Base-by-base conservation (phyloP, 2,888 invertebrate genomes). In the Drosophila helvetica region DNA sequence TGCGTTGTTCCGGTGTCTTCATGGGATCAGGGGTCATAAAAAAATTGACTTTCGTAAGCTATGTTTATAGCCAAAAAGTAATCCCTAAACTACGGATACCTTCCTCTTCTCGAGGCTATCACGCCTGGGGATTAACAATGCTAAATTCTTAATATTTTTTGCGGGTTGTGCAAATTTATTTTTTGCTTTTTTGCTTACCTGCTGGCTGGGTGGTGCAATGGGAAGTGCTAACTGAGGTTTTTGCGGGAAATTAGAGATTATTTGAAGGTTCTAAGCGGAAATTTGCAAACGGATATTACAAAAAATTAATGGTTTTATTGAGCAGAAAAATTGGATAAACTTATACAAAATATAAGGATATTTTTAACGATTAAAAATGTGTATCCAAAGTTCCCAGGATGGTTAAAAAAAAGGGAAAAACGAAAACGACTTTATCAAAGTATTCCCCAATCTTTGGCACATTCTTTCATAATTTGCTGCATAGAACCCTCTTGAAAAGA, bases 1-100 rank as follows among this genome's bases (percentile, higher is more conserved):
- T 53, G 60, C 52, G 78, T 71, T 61, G 71, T 71, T 71, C 65
- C 74, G 77, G 81, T 81, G 59, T 66, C 77, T 60, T 66, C 63
- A 45, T 54, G 69, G 52, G 54, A 53, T 58, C 27, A 27, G 0
- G 27, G 77, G 85, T 53, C 78, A 78, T 86, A 86, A 86, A 86
- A 75, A 86, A 88, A 86, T 88, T 86, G 85, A 86, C 85, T 86
- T 86, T 79, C 17, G 56, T 86, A 86, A 88, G 70, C 75, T 66
- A 53, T 74, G 61, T 77, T 51, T 74, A 59, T 77, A 70, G 75
- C 59, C 64, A 54, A 63, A 68, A 47, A 19, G 19, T 63, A 47
- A 77, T 71, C 71, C 54, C 48, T 64, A 56, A 52, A 52, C 52
- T 60, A 3, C 15, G 38, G 38, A 38, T 38, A 45, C 47, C 18